Percentiles rank a stretch among this genome's conserved stretches.
Conservation (phyloP, 2,797 vertebrate genomes). For the Poeciliopsis paucimaculata region DNA sequence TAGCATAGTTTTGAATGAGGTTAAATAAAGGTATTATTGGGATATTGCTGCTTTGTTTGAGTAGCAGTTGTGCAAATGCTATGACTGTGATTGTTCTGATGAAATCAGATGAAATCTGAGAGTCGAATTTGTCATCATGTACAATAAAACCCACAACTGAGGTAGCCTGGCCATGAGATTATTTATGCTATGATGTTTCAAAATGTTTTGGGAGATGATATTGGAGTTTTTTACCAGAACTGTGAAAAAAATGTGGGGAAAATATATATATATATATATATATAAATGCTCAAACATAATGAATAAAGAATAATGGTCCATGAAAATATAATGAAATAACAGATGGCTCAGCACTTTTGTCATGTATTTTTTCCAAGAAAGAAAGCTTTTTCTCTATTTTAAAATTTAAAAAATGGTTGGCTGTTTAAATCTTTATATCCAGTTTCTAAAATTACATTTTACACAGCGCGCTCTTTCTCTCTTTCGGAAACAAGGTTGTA, state of each 20-base stretch:
- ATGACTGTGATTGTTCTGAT: not conserved
- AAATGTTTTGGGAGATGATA: not conserved
- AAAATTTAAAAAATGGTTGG: not conserved
- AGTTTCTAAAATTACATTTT: not conserved
- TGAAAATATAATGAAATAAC: not conserved
- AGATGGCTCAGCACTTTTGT: not conserved
- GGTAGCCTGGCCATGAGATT: not conserved
- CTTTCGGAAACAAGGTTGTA: not conserved
- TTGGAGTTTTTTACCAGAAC: not conserved
- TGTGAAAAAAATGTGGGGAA: not conserved
- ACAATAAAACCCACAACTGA: not conserved
- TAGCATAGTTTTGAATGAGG: not conserved
- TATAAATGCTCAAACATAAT: not conserved
- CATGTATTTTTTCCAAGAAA: not conserved
- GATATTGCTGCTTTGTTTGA: not conserved
- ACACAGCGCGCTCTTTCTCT: slow-evolving; percentile 5
- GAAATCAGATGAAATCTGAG: not conserved
- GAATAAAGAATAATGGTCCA: not conserved
- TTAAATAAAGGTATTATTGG: not conserved
- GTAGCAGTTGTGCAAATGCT: not conserved
- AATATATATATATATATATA: too few relatives aligned
- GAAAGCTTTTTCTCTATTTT: not conserved
- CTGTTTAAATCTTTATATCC: not conserved
- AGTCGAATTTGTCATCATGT: not conserved
- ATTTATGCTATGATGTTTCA: not conserved